Conservation (phyloP, 2,113 vertebrate species). For the Felis chaus region DNA sequence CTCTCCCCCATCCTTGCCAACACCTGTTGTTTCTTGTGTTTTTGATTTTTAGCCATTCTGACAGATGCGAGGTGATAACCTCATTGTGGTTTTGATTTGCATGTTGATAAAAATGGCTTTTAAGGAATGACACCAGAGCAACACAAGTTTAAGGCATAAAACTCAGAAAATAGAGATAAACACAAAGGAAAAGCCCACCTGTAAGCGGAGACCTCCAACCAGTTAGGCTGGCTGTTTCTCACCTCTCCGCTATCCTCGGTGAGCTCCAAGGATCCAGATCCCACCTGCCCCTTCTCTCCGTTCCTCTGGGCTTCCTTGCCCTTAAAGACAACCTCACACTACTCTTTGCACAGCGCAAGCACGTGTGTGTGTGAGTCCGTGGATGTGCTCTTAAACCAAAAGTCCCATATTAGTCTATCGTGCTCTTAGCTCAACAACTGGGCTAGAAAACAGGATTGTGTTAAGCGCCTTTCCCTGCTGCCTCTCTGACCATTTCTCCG, state of each 20-base stretch:
- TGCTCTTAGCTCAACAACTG: not conserved
- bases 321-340: not conserved
- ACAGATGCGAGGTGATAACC: not conserved
- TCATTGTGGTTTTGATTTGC: not conserved
- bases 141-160: not conserved
- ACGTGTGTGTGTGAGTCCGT: not conserved
- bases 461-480: not conserved
- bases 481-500: not conserved
- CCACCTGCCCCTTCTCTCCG: not conserved
- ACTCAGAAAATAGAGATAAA: not conserved
- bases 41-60: not conserved
- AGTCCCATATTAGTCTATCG: not conserved
- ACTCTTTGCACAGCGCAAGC: not conserved
- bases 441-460: not conserved
- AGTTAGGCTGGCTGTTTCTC: fast-evolving
- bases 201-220: not conserved
- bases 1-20: not conserved
- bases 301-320: not conserved
- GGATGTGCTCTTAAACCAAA: not conserved
- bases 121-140: not conserved
- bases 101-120: not conserved
- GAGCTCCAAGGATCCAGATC: not conserved
- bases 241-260: not conserved
- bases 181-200: not conserved
- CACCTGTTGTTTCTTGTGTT: not conserved